These are phyloP conservation scores for Drosophila ustulata DNA, from an alignment of 2,888 invertebrate species.

Conservation along the genomic window DNA sequence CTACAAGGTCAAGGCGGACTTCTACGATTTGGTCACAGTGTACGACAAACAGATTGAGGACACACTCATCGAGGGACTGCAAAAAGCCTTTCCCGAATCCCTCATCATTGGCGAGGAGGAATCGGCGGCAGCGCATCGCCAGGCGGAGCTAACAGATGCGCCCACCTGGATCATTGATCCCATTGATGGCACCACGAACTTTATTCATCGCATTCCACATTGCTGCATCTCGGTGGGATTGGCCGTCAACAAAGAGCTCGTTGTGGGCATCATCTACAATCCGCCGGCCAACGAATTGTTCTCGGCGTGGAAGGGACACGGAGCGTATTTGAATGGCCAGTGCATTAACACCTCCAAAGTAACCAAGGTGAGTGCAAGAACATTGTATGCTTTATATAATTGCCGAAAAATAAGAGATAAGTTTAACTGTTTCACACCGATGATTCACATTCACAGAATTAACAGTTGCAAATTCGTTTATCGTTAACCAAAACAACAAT, in stretches of 20 bases:
- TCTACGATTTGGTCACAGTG: constrained; percentile 92
- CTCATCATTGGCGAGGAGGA: constrained; percentile 93
- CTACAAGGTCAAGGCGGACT: constrained; percentile 86
- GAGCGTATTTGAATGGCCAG: constrained; percentile 91
- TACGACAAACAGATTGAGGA: constrained; percentile 92
- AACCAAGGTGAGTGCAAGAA: constrained; percentile 72
- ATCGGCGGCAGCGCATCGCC: constrained; percentile 79
- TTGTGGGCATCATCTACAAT: constrained; percentile 91
- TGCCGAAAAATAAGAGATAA: constrained; percentile 24
- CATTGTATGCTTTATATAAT: constrained; percentile 17
- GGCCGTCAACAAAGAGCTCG: constrained; percentile 86
- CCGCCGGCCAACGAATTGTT: constrained; percentile 90
- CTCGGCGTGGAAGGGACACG: constrained; percentile 89
- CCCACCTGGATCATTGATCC: constrained; percentile 96
- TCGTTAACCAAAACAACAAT: constrained; percentile 19
- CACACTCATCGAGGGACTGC: constrained; percentile 87
- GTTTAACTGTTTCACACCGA: constrained; percentile 17
- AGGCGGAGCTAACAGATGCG: constrained; percentile 87
- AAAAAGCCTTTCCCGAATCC: constrained; percentile 87
- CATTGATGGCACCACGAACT: constrained; percentile 95
- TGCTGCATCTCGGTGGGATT: constrained; percentile 90
- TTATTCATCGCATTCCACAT: constrained; percentile 89
- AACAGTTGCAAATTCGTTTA: constrained; percentile 15
- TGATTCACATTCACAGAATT: constrained; percentile 7
- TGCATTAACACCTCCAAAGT: constrained; percentile 85